Evolutionary conservation across 1,140 invertebrate species (phyloP), one percentile per base, ranked within the genome.

Genomic region (Diabrotica undecimpunctata): DNA sequence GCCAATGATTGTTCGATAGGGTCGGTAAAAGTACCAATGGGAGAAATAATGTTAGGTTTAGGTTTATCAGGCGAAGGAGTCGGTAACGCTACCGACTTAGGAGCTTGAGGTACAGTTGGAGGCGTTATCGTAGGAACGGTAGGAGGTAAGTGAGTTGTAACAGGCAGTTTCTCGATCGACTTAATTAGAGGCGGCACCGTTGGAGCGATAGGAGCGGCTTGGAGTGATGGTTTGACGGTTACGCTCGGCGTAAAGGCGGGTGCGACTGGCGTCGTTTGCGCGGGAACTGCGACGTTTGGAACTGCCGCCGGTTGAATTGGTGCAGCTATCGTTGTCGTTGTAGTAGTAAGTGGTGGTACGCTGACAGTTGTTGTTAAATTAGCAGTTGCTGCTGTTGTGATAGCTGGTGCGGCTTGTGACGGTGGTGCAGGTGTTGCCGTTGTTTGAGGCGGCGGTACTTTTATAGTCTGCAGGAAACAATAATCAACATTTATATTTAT

Each of bases 1-100:
- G 86, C 86, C 60, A 88, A 78, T 36, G 86, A 87, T 67, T 87
- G 82, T 75, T 88, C 87, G 66, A 88, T 80, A n/a, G 86, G 86
- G 75, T 88, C 87, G 53, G 73, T 81, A 76, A 73, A 83, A 75
- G 74, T 78, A 72, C 59, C 71, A 64, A 66, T 73, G 61, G 69
- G 80, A 39, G 71, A 70, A 10, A 73, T 14, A 71, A 77, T 58
- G 70, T 75, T 71, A 41, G 73, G 59, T 74, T 78, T 74, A 25
- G 72, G 73, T 72, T 78, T 70, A 66, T 78, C 75, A 5, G 74
- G 72, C 11, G 77, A 75, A 9, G 75, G 72, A 35, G 74, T 71
- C 13, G 79, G 80, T 46, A 79, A 76, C 66, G 71, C 80, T 77
- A 54, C 80, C 67, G 72, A 79, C 81, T 68, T 81, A 66, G 51